Evolutionary conservation across 2,113 vertebrate species (phyloP).

Genomic region (Scopus umbretta): DNA sequence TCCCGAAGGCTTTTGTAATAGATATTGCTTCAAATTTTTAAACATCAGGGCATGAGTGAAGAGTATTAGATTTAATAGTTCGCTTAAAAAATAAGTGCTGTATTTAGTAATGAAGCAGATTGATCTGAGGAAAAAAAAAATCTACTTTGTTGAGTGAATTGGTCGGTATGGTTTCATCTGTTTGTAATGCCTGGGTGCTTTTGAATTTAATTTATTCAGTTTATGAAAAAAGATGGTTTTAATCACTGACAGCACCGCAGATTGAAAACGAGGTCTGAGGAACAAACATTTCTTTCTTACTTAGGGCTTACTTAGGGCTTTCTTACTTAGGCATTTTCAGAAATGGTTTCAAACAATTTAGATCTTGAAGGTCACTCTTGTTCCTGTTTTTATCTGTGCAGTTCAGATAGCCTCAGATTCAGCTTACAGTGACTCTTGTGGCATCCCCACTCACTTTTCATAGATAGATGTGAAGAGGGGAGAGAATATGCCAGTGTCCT

Average conservation of each 20-base stretch:
- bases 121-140: neutral
- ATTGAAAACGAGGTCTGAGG: neutral
- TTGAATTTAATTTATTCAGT: neutral
- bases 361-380: neutral
- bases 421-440: neutral
- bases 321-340: neutral
- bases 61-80: neutral
- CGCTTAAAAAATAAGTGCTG: neutral
- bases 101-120: neutral
- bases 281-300: neutral
- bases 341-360: neutral
- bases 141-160: neutral
- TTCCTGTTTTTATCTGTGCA: neutral
- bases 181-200: neutral
- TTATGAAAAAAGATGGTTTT: conserved; percentile 8
- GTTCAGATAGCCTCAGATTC: neutral
- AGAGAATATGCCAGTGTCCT: neutral
- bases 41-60: neutral
- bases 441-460: neutral
- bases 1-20: neutral
- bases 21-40: neutral
- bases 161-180: neutral
- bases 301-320: neutral
- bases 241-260: neutral
- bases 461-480: neutral